Evolutionary conservation across 1,140 invertebrate species (phyloP).

Genomic region (Yoshiicerus persimilis): DNA sequence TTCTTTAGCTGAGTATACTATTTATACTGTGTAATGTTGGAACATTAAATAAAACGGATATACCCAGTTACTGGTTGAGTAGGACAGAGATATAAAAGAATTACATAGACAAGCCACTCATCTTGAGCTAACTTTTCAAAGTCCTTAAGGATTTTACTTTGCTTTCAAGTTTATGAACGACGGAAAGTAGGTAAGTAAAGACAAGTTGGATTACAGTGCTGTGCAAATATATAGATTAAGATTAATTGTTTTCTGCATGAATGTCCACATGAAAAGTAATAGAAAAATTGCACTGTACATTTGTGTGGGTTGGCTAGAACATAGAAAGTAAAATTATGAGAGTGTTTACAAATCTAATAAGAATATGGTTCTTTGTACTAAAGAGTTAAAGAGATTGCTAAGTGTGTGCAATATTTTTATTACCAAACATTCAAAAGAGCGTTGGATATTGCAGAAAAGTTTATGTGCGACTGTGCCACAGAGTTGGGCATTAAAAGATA

Average conservation of each 20-base stretch:
- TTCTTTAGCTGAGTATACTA: not conserved
- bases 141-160: not conserved
- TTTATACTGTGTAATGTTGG: no score
- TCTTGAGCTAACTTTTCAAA: not conserved
- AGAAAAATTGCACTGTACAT: not conserved
- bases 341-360: not conserved
- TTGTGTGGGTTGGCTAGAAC: no score
- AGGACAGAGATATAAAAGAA: no score
- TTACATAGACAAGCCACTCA: not conserved
- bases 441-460: not conserved
- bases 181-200: not conserved
- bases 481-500: not conserved
- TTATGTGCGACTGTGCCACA: not conserved
- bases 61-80: no score
- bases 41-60: no score
- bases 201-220: not conserved
- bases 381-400: not conserved
- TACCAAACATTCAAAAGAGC: not conserved
- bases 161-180: no score
- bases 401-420: not conserved
- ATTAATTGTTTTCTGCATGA: not conserved
- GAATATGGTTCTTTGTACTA: not conserved
- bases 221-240: not conserved
- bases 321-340: not conserved
- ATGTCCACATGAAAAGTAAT: not conserved